These are phyloP conservation scores for Mythimna ferrago DNA, from an alignment of 2,888 invertebrate genomes.

Conservation along the genomic window DNA sequence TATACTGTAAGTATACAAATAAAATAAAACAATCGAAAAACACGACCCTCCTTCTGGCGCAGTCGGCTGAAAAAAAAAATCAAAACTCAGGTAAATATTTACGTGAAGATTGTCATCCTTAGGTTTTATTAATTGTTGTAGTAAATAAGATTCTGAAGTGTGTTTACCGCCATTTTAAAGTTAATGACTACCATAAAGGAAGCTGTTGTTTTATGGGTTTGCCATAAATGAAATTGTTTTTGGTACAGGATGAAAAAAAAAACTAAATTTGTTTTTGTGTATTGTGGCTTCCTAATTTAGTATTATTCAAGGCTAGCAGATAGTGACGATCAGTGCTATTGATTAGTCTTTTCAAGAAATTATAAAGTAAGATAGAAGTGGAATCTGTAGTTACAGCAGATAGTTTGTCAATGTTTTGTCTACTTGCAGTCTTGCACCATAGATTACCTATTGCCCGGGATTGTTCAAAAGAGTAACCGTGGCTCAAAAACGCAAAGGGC, in stretches of 20 bases:
- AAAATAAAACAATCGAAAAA: too few species aligned
- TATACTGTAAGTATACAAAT: too few species aligned
- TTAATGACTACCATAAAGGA: conserved; percentile 33
- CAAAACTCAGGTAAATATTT: too few species aligned
- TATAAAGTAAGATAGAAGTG: neutral
- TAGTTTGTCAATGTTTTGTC: too few species aligned
- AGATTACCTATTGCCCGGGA: too few species aligned
- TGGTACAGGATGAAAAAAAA: conserved; percentile 13
- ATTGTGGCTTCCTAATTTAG: conserved; percentile 10
- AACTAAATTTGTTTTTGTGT: conserved; percentile 12
- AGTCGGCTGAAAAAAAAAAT: too few species aligned
- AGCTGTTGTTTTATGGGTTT: conserved; percentile 35
- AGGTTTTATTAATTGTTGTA: neutral
- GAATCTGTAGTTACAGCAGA: neutral
- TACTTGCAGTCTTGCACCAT: too few species aligned
- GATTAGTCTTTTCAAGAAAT: neutral
- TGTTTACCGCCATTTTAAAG: conserved; percentile 17
- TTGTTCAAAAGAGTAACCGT: too few species aligned
- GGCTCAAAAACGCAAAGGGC: too few species aligned
- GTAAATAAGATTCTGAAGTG: conserved; percentile 20
- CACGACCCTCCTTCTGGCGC: too few species aligned
- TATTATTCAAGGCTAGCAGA: neutral
- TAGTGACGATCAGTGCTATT: neutral
- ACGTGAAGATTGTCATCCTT: too few species aligned
- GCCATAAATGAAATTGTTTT: conserved; percentile 24